These are phyloP conservation scores for Stylophora pistillata DNA, from an alignment of 64 coral and sea anemone genomes.

Conservation along the genomic window DNA sequence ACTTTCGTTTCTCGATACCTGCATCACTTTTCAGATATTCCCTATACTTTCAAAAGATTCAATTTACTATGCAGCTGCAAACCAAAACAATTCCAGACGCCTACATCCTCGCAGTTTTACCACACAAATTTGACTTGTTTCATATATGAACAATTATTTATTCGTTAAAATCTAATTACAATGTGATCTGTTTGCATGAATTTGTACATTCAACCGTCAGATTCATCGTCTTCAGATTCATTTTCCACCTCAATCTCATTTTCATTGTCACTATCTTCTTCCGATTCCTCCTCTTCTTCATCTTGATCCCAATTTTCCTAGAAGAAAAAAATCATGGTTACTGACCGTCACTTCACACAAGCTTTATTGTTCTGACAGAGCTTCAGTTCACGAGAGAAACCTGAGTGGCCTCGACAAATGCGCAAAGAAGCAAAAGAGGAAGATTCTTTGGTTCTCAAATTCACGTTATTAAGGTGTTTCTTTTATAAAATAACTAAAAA, in stretches of 20 bases:
- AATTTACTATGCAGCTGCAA: background rate
- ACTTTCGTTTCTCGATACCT: too few species aligned
- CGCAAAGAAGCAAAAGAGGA: too few species aligned
- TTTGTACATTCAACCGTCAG: slow-evolving; percentile 57
- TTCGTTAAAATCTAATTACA: slow-evolving; percentile 43
- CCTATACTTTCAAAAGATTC: too few species aligned
- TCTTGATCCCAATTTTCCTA: slow-evolving; percentile 88
- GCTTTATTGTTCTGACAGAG: too few species aligned
- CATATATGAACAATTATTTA: slow-evolving; percentile 31
- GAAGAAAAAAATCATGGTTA: background rate
- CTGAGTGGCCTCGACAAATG: too few species aligned
- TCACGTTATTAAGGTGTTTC: too few species aligned
- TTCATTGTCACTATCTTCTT: slow-evolving; percentile 62
- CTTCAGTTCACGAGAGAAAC: too few species aligned
- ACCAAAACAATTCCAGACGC: background rate
- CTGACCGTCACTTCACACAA: background rate
- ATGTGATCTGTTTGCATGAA: slow-evolving; percentile 29
- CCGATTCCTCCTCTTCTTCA: slow-evolving; percentile 43
- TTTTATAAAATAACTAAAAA: too few species aligned
- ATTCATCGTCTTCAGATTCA: slow-evolving; percentile 31
- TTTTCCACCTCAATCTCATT: slow-evolving; percentile 41
- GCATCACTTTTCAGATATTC: too few species aligned
- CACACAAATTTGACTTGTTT: background rate
- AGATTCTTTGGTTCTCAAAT: too few species aligned
- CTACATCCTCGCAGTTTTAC: background rate